Base-by-base conservation (phyloP, 2,888 invertebrate genomes). In the Megalurothrips usitatus region DNA sequence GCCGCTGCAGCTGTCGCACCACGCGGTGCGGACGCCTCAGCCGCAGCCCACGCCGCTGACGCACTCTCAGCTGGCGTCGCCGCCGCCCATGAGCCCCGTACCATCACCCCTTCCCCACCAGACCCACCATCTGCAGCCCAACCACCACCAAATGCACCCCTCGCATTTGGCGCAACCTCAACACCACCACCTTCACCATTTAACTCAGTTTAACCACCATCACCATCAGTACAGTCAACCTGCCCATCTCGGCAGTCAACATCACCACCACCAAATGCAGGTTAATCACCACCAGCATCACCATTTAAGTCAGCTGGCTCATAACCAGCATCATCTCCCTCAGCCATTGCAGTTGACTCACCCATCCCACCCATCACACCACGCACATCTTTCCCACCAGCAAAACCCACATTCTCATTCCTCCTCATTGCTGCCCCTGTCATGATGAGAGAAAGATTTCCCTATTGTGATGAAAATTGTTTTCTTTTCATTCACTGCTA, bases 181-280 rank as follows among this genome's bases (percentile, higher is more conserved):
- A 26, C 68, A 75, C 10, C 68, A 75, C 26, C 68, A 75, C 12
- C 68, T 75, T 75, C 68, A 75, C 9, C 68, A 75, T 75, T 12
- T 75, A 12, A 75, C 68, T 12, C 68, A 75, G 23, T 75, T 75
- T 23, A 75, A 75, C 26, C 68, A 75, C 26, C 68, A 75, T 75
- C 68, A 75, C 68, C 68, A 75, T 26, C 68, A 75, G 12, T 75
- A 75, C 68, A 75, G 68, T 26, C 68, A 75, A 26, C 68, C 68
- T 75, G 68, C 68, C 23, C 68, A 75, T 26, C 68, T 75, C 6
- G 68, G 68, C 68, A 75, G 68, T 26, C 68, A 75, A 26, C 68
- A 75, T 75, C 68, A 75, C 23, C 68, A 75, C 26, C 68, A 75
- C 68, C 68, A 75, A 75, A 75, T 75, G 68, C 68, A 75, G 68